Percentiles rank a stretch among this genome's conserved stretches.
phyloP scores from a whole-genome alignment of 2,888 invertebrate species.

The Drosophila leonis region DNA sequence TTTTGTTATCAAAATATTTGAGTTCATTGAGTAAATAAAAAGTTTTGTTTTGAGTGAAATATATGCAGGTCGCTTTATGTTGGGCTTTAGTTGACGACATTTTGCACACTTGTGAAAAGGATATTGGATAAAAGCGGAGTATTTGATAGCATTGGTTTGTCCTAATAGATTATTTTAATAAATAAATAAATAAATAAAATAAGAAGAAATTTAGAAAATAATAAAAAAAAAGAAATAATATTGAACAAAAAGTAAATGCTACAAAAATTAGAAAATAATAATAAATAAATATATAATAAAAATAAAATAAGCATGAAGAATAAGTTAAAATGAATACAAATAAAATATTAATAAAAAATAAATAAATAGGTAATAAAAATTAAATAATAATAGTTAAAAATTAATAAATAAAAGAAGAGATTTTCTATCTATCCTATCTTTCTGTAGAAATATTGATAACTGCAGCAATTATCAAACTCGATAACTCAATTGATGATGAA shows the following conservation, averaged over 20 bases:
- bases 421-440: not conserved
- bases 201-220: no score
- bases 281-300: not conserved
- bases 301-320: no score
- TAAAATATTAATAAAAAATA: not conserved
- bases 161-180: not conserved
- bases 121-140: not conserved
- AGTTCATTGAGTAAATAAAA: constrained; percentile 12
- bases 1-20: constrained; percentile 9
- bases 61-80: constrained; percentile 4
- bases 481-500: not conserved
- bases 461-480: not conserved
- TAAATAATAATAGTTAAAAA: no score
- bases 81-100: not conserved
- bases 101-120: not conserved
- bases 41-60: constrained; percentile 4
- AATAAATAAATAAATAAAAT: not conserved
- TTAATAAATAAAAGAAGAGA: not conserved
- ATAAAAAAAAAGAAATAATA: no score
- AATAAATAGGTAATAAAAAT: no score
- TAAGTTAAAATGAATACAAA: no score
- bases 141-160: no score
- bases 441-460: not conserved
- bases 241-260: no score
- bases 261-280: no score